Conservation (phyloP, 2,888 invertebrate species). For the Napeogenes inachia region DNA sequence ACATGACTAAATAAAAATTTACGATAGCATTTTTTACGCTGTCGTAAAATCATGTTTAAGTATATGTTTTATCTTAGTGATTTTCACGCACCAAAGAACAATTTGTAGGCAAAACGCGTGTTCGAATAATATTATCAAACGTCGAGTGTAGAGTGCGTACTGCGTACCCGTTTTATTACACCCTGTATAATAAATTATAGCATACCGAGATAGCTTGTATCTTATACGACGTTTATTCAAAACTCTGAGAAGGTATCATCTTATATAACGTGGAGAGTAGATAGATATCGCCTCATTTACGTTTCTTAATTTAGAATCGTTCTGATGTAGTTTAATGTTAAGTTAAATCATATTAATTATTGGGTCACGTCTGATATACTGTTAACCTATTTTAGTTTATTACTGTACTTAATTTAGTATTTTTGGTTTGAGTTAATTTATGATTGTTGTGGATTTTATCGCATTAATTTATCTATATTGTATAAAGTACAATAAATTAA, state of each 20-base stretch:
- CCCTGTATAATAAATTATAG: slow-evolving; percentile 60
- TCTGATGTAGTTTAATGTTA: too few relatives aligned
- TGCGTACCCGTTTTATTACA: slow-evolving; percentile 48
- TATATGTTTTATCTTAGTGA: slow-evolving; percentile 47
- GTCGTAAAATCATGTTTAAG: slow-evolving; percentile 45
- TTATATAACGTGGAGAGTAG: too few relatives aligned
- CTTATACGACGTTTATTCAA: slow-evolving; percentile 30
- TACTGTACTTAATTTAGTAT: neutral
- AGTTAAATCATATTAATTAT: neutral
- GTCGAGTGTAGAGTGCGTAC: slow-evolving; percentile 38
- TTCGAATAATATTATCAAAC: slow-evolving; percentile 55
- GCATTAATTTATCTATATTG: neutral
- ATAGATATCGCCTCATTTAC: too few relatives aligned
- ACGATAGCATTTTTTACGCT: slow-evolving; percentile 57
- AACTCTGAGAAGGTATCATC: slow-evolving; percentile 9
- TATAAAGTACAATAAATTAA: neutral
- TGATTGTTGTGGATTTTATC: neutral
- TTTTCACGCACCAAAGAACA: slow-evolving; percentile 53
- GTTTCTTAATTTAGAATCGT: too few relatives aligned
- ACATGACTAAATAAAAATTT: neutral
- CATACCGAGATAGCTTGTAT: slow-evolving; percentile 54
- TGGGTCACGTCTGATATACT: neutral
- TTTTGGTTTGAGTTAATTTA: neutral
- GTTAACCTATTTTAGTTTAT: neutral
- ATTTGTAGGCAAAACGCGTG: slow-evolving; percentile 74